Evolutionary conservation across 2,888 invertebrate species (phyloP).

Genomic region (Eudemis profundana): DNA sequence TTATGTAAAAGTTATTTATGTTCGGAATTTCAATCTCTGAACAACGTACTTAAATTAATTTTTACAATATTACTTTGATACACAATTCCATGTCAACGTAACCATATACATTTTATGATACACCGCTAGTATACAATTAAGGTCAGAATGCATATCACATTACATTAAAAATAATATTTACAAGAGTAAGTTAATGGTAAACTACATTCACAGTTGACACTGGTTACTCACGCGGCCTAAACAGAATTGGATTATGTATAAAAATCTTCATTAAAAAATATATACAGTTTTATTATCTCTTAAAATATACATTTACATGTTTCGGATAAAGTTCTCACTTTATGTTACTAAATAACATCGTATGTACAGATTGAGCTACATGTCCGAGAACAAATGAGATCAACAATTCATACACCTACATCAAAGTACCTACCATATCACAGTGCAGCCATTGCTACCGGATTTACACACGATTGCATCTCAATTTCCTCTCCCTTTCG

Average conservation of each 20-base stretch:
- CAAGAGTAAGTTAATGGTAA: conserved; percentile 64
- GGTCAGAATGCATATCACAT: conserved; percentile 81
- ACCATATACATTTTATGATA: conserved; percentile 81
- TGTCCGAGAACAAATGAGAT: conserved; percentile 82
- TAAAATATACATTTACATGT: conserved; percentile 76
- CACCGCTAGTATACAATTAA: conserved; percentile 72
- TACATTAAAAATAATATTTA: conserved; percentile 74
- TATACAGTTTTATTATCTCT: conserved; percentile 76
- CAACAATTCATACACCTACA: conserved; percentile 76
- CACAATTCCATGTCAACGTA: conserved; percentile 80
- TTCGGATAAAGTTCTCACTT: conserved; percentile 68
- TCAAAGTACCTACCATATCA: conserved; percentile 44
- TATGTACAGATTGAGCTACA: conserved; percentile 80
- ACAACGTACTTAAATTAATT: conserved; percentile 79
- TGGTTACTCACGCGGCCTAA: conserved; percentile 73
- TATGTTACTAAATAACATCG: conserved; percentile 67
- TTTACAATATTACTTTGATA: conserved; percentile 82
- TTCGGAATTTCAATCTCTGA: conserved; percentile 81
- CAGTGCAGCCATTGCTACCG: conserved; percentile 25
- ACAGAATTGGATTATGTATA: conserved; percentile 76
- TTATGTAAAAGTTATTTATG: conserved; percentile 83
- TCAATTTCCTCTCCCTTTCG: neutral
- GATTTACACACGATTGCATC: neutral
- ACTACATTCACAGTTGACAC: conserved; percentile 64
- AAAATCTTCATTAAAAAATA: conserved; percentile 81